These are phyloP conservation scores for Napeogenes sylphis DNA, from an alignment of 2,888 invertebrate genomes.

Conservation along the genomic window DNA sequence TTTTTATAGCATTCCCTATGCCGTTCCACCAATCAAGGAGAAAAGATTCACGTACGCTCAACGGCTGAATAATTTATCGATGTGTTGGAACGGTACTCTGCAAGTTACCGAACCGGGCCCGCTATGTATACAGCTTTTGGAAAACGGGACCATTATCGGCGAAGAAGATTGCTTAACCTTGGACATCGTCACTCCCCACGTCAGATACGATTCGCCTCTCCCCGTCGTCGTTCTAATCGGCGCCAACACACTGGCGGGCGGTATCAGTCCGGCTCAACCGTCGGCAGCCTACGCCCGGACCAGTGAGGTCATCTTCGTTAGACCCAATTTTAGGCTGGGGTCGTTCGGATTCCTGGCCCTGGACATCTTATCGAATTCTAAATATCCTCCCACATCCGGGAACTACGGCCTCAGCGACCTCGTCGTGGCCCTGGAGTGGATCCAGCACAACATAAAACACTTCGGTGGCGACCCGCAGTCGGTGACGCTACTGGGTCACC, in stretches of 20 bases:
- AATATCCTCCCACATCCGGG: constrained; percentile 86
- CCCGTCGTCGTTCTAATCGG: constrained; percentile 91
- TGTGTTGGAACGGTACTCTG: constrained; percentile 88
- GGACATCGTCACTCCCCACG: constrained; percentile 89
- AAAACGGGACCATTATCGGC: constrained; percentile 82
- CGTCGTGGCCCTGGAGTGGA: constrained; percentile 86
- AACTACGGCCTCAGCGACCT: constrained; percentile 92
- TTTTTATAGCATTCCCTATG: constrained; percentile 90
- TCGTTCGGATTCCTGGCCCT: constrained; percentile 89
- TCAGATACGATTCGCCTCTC: constrained; percentile 86
- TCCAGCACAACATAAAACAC: constrained; percentile 87
- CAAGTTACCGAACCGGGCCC: constrained; percentile 82
- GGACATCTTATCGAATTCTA: constrained; percentile 81
- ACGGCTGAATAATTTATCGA: constrained; percentile 80
- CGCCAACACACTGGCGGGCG: constrained; percentile 86
- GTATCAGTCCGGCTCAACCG: constrained; percentile 85
- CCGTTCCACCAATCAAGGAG: constrained; percentile 82
- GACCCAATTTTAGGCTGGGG: constrained; percentile 90
- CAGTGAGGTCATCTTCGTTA: constrained; percentile 89
- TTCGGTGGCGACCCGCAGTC: constrained; percentile 89
- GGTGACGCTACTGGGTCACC: constrained; percentile 90
- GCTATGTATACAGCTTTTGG: constrained; percentile 83
- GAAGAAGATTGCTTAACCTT: constrained; percentile 89
- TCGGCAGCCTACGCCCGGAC: constrained; percentile 86
- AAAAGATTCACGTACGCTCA: constrained; percentile 84